Base-by-base conservation (phyloP, 1,140 invertebrate species). In the Ceratina calcarata region DNA sequence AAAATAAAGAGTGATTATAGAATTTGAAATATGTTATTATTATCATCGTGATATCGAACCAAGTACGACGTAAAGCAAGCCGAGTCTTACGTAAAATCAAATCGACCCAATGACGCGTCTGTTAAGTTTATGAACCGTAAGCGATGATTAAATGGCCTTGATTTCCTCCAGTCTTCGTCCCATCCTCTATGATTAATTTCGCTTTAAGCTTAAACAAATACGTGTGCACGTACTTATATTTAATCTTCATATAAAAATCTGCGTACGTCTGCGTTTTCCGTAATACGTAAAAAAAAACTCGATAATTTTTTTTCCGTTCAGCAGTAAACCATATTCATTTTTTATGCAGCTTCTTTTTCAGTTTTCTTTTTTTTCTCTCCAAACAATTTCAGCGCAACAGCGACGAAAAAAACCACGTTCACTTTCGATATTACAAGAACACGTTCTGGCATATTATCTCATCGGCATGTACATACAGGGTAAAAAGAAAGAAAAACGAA, bases 21-120 rank as follows among this genome's bases (percentile, higher is more conserved):
- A 24, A 4, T 7, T 15, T 16, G 32, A 32, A 49, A 58, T 16
- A 3, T 16, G 51, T 12, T 37, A 60, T 71, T 64, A 24, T 10
- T 3, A 72, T 49, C 55, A 62, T 64, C 53, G 62, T 49, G 20
- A 57, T 49, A 37, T 60, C 7, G n/a, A 13, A 51, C 1, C 1
- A 62, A 15, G 49, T 10, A 24, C 27, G 15, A 51, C 24, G 6
- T 51, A 37, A 16, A 32, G 13, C 49, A 24, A 32, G 10, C 22
- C 7, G 32, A 7, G 32, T 49, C 76, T 78, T 78, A 71, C 76
- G 60, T 72, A 72, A 78, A 78, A 57, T 65, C 32, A 53, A 72
- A 72, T 71, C 76, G 32, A 78, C 51, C 60, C 18, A 22, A 10
- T 57, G 69, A 72, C 60, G 60, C 60, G 24, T 65, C 72, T 78